Evolutionary conservation across 2,113 vertebrate species (phyloP).

Genomic region (Picathartes gymnocephalus): DNA sequence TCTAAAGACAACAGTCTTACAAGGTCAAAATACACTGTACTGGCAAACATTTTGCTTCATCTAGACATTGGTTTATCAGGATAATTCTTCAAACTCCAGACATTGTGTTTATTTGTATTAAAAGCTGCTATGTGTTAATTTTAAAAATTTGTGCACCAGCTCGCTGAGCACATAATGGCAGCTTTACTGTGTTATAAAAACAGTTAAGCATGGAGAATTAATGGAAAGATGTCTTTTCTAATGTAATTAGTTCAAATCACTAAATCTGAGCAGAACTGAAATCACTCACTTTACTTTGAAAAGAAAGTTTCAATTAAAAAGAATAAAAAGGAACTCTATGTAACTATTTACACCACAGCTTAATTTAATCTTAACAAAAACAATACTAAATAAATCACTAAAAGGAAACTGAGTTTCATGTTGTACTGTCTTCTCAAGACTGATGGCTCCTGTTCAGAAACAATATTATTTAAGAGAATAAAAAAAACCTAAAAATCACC

Average conservation of each 20-base stretch:
- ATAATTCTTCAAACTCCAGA: background rate
- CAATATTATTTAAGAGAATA: constrained; percentile 3
- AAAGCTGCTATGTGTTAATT: constrained; percentile 26
- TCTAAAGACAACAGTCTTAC: constrained; percentile 1
- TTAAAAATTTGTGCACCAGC: constrained; percentile 43
- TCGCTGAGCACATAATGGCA: constrained; percentile 37
- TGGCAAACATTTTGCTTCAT: constrained; percentile 25
- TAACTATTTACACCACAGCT: constrained; percentile 58
- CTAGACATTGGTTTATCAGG: background rate
- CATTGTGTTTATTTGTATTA: constrained; percentile 10
- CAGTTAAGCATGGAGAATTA: constrained; percentile 53
- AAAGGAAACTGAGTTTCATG: constrained; percentile 55
- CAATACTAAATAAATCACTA: constrained; percentile 56
- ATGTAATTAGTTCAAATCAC: constrained; percentile 49
- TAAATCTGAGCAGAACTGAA: constrained; percentile 58
- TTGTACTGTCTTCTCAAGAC: constrained; percentile 39
- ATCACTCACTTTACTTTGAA: constrained; percentile 48
- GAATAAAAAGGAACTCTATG: constrained; percentile 25
- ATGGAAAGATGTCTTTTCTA: constrained; percentile 44
- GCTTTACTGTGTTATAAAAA: constrained; percentile 47
- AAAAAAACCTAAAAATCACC: background rate
- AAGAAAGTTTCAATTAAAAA: constrained; percentile 50
- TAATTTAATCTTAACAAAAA: constrained; percentile 63
- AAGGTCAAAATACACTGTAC: background rate
- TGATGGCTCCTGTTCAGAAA: constrained; percentile 59